A percentile compares a stretch with the other conserved stretches of the same genome.
Conservation (phyloP, 2,797 vertebrate species). For the Hydrocynus forskahlii region DNA sequence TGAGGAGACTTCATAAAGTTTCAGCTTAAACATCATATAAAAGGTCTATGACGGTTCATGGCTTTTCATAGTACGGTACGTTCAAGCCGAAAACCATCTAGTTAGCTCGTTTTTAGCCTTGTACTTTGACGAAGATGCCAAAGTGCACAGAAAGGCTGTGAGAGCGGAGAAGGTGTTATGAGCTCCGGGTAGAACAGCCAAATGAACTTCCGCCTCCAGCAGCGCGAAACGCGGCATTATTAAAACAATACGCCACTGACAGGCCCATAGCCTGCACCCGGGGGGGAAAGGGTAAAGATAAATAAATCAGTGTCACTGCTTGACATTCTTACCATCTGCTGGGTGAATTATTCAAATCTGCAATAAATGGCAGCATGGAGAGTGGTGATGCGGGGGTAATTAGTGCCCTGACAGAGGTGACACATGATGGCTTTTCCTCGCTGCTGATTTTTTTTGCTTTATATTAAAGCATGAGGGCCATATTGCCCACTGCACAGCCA, state of each 20-base stretch:
- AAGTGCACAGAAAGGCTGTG: slow-evolving; percentile 24
- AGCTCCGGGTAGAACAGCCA: slow-evolving; percentile 69
- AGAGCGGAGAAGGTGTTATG: slow-evolving; percentile 49
- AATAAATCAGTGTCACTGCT: slow-evolving; percentile 85
- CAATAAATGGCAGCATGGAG: slow-evolving; percentile 84
- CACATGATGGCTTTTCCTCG: slow-evolving; percentile 72
- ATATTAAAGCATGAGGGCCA: slow-evolving; percentile 24
- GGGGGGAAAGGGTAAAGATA: slow-evolving; percentile 77
- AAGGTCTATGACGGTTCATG: background rate
- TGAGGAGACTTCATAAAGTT: background rate
- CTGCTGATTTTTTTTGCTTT: slow-evolving; percentile 46
- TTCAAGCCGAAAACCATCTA: background rate
- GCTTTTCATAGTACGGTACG: background rate
- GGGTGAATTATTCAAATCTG: slow-evolving; percentile 86
- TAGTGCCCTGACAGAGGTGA: slow-evolving; percentile 82
- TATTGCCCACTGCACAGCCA: slow-evolving; percentile 26
- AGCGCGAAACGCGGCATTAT: slow-evolving; percentile 66
- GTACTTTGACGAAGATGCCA: slow-evolving; percentile 35
- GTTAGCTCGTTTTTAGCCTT: background rate
- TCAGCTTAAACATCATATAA: background rate
- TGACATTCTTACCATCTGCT: slow-evolving; percentile 88
- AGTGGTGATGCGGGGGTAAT: slow-evolving; percentile 82
- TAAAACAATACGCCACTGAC: slow-evolving; percentile 80
- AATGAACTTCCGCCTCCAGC: slow-evolving; percentile 15
- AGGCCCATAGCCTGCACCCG: slow-evolving; percentile 74